Base-by-base conservation (phyloP, 2,113 vertebrate genomes). In the Ptilorrhoa leucosticta region DNA sequence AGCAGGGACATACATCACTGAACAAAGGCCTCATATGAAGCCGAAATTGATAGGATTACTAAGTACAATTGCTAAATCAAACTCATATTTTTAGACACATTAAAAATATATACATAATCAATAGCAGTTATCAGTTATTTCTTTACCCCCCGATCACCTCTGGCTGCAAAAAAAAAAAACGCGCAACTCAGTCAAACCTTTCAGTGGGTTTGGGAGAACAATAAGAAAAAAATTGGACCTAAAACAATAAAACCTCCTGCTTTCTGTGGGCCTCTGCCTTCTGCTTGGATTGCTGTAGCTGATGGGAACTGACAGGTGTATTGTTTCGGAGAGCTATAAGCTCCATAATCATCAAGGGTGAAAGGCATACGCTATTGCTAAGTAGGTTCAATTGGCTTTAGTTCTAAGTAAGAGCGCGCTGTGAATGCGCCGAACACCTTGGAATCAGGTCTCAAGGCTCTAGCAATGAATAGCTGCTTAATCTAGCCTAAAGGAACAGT, bases 311-410 rank as follows among this genome's bases (percentile, higher is more conserved):
- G 99, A 99, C 99, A 99, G 98, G 98, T 99, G 99, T 98, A 99
- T 99, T 99, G 99, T 99, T 99, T 99, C 98, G 98, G 98, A 98
- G 98, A 99, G 98, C 98, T 98, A 98, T 99, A 99, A 99, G 98
- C 98, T 99, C 98, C 97, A 98, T 98, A 99, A 99, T 99, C 98
- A 98, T 98, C 98, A 97, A 97, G 98, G 98, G 98, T 99, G 98
- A 98, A 99, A 99, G 98, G 99, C 99, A 99, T 98, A 99, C 97
- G 98, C 98, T 98, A 98, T 98, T 98, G 97, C 98, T 99, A 99
- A 99, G 98, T 98, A 98, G 98, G 98, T 98, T 99, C 99, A 99
- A 99, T 99, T 99, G 99, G 99, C 98, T 99, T 99, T 98, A 98
- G 98, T 99, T 99, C 99, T 99, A 99, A 99, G 98, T 99, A 99